These are phyloP conservation scores for Marronus borbonicus DNA, from an alignment of 2,888 invertebrate genomes.

Conservation along the genomic window DNA sequence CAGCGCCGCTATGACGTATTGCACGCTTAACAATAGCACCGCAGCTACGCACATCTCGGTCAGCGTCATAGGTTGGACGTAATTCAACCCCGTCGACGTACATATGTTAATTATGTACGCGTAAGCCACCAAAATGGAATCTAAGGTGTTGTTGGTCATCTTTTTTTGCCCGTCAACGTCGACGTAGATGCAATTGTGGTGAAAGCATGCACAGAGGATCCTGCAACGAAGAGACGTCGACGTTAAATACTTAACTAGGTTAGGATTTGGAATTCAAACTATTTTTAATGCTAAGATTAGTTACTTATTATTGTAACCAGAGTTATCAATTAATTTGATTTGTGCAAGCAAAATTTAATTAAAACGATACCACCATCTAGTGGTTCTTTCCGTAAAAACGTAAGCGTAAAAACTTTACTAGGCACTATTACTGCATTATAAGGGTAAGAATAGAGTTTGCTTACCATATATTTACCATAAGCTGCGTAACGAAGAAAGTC, in stretches of 20 bases:
- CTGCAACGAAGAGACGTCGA: background rate
- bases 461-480: constrained; percentile 49
- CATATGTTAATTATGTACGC: constrained; percentile 52
- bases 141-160: background rate
- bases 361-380: too few relatives aligned
- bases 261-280: too few relatives aligned
- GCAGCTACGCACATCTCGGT: constrained; percentile 43
- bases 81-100: constrained; percentile 50
- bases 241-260: too few relatives aligned
- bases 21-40: constrained; percentile 33
- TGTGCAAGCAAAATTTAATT: too few relatives aligned
- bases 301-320: too few relatives aligned
- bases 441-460: background rate
- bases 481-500: constrained; percentile 44
- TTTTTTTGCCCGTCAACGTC: background rate
- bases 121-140: constrained; percentile 50
- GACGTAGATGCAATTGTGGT: constrained; percentile 14
- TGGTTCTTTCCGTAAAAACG: too few relatives aligned
- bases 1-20: constrained; percentile 43
- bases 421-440: too few relatives aligned
- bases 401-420: too few relatives aligned
- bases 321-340: too few relatives aligned
- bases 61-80: constrained; percentile 44
- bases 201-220: constrained; percentile 18
- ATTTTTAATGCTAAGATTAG: too few relatives aligned